phyloP scores from a whole-genome alignment of 2,888 invertebrate genomes.

The Homarus gammarus region DNA sequence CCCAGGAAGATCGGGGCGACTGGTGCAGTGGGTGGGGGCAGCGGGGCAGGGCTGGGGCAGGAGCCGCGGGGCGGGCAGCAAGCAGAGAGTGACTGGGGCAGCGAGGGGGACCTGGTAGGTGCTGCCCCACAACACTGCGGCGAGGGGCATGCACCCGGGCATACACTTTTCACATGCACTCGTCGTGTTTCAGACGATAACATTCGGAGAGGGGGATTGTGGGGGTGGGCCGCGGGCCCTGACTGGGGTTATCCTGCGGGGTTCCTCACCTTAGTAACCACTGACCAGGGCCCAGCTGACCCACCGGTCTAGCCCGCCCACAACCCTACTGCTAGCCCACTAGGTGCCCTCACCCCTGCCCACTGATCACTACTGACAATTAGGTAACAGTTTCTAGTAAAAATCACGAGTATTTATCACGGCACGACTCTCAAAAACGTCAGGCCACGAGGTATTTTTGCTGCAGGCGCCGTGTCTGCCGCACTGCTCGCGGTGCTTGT shows the following conservation, averaged over 20 bases:
- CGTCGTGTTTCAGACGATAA: slow-evolving; percentile 57
- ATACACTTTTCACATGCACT: slow-evolving; percentile 66
- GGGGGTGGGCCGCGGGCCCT: slow-evolving; percentile 40
- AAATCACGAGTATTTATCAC: slow-evolving; percentile 72
- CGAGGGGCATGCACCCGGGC: slow-evolving; percentile 67
- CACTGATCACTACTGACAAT: slow-evolving; percentile 64
- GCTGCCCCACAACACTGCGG: slow-evolving; percentile 61
- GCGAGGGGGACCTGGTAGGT: slow-evolving; percentile 49
- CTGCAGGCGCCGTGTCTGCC: slow-evolving; percentile 70
- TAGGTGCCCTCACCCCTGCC: slow-evolving; percentile 3
- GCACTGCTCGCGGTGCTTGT: slow-evolving; percentile 71
- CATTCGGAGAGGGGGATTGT: slow-evolving; percentile 52
- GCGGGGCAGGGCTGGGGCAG: slow-evolving; percentile 37
- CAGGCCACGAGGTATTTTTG: slow-evolving; percentile 71
- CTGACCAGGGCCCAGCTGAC: slow-evolving; percentile 43
- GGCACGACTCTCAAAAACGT: slow-evolving; percentile 71
- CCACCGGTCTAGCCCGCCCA: slow-evolving; percentile 6
- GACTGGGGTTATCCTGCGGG: slow-evolving; percentile 56
- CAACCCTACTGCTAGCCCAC: background rate
- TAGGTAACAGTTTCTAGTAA: slow-evolving; percentile 70
- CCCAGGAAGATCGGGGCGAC: background rate
- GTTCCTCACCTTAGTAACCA: slow-evolving; percentile 50
- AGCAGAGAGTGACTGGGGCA: slow-evolving; percentile 65
- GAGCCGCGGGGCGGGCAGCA: slow-evolving; percentile 42
- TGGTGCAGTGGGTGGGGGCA: slow-evolving; percentile 1